phyloP scores from a whole-genome alignment of 1,140 invertebrate genomes.

The Drosophila subpulchrella region DNA sequence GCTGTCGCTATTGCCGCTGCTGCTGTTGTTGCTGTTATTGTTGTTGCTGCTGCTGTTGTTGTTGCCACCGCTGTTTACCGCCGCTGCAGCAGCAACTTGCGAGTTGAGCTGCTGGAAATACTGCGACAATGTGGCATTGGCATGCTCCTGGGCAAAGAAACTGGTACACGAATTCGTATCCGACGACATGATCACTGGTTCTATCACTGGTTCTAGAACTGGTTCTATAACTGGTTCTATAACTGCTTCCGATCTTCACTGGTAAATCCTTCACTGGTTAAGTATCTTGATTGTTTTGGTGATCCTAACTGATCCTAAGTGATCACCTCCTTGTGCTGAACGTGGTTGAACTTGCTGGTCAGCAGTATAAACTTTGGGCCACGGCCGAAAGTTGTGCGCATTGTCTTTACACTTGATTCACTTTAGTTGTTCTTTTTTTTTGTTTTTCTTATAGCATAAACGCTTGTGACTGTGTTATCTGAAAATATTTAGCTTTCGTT shows the following conservation, averaged over 20 bases:
- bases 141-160: constrained; percentile 79
- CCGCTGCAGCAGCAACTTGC: constrained; percentile 57
- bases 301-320: constrained; percentile 41
- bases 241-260: constrained; percentile 30
- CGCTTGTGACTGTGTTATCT: constrained; percentile 20
- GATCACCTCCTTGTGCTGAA: constrained; percentile 70
- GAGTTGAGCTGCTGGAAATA: constrained; percentile 82
- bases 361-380: constrained; percentile 60
- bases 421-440: constrained; percentile 6
- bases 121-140: constrained; percentile 73
- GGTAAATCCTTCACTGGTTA: constrained; percentile 15
- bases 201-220: neutral
- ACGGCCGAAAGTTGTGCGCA: constrained; percentile 65
- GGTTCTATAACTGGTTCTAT: no score
- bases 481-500: constrained; percentile 51
- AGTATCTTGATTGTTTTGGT: neutral
- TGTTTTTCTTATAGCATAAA: neutral
- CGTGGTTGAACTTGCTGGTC: constrained; percentile 62
- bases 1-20: constrained; percentile 53
- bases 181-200: constrained; percentile 65
- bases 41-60: constrained; percentile 14
- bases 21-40: constrained; percentile 35
- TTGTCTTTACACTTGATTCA: constrained; percentile 46
- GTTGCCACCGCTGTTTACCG: constrained; percentile 31
- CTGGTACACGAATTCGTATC: constrained; percentile 73